Evolutionary conservation across 2,797 vertebrate species (phyloP), one percentile per base, ranked within the genome.

Genomic region (Staurois parvus): DNA sequence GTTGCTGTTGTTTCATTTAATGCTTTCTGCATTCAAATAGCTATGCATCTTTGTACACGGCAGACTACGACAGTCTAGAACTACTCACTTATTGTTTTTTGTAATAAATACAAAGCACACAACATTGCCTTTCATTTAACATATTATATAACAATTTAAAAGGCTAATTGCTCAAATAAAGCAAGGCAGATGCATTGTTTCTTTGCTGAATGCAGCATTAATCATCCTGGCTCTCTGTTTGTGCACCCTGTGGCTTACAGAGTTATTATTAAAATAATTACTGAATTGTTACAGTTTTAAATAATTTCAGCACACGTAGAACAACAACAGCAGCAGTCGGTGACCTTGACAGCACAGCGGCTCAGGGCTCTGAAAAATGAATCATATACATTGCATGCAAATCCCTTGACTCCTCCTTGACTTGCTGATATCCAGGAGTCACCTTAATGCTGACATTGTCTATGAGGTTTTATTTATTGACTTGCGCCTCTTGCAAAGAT

Each of bases 241-340:
- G 56, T 75, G 81, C 72, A 68, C 72, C 81, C 72, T 40, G 73
- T 75, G 30, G 73, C 70, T 82, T 19, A 26, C 81, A 83, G 62
- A 67, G 64, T 81, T 81, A 72, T 83, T 83, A 83, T 76, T 83
- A 68, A 83, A 83, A 83, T 83, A 83, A 83, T 83, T 75, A 83
- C 81, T 75, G 81, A 76, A 75, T 67, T 83, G 81, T 67, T 76
- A 56, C 62, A 75, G 72, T 83, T 83, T 83, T 68, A 83, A 75
- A 83, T 83, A 67, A 83, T 83, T 83, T 75, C 29, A 83, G 29
- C 42, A n/a, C 62, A 69, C 62, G 9, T 59, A 77, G 11, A 76
- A 83, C 72, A 83, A 75, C 59, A 83, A 15, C 72, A 24, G 59
- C 19, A 32, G 73, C 32, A 75, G 34, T 19, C 73, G 4, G 62